Base-by-base conservation (phyloP, 2,797 vertebrate species). In the Peromyscus nudipes region DNA sequence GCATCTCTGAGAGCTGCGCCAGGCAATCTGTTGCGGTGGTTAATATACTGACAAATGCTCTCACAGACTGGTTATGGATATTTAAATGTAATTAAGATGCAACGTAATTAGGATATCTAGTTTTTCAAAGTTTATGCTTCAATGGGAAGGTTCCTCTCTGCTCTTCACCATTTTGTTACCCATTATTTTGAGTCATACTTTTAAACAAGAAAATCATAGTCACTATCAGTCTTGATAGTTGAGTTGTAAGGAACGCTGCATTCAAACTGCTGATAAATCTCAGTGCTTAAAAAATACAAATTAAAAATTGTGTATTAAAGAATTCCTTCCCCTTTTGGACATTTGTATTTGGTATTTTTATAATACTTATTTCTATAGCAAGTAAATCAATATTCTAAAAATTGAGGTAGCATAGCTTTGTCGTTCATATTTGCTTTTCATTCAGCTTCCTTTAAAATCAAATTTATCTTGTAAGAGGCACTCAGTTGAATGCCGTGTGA, bases 21-120 rank as follows among this genome's bases (percentile, higher is more conserved):
- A 98, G 92, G 97, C 98, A 98, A 98, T 98, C 98, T 98, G 98
- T 97, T 97, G 91, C 98, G 96, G 89, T 98, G 96, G 94, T 97
- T 98, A 98, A 98, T 98, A 98, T 98, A 95, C 97, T 98, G 97
- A 97, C 97, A 98, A 98, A 97, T 98, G 98, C 97, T 98, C 98
- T 98, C 97, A 97, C 95, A 98, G 98, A 98, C 98, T 98, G 96
- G 98, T 95, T 98, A 95, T 98, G 96, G 97, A 84, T 97, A 98
- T 98, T 97, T 98, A 97, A 98, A 98, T 98, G 93, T 97, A 97
- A 98, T 98, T 98, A 97, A 98, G 98, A 97, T 97, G 97, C 95
- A 98, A 95, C 96, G 92, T 96, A 98, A 96, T 93, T 95, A 96
- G 84, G 89, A 98, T 97, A 60, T 97, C 95, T 95, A 90, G 86